Evolutionary conservation across 1,140 invertebrate species (phyloP), one percentile per base, ranked within the genome.

Genomic region (Drosophila rhopaloa): DNA sequence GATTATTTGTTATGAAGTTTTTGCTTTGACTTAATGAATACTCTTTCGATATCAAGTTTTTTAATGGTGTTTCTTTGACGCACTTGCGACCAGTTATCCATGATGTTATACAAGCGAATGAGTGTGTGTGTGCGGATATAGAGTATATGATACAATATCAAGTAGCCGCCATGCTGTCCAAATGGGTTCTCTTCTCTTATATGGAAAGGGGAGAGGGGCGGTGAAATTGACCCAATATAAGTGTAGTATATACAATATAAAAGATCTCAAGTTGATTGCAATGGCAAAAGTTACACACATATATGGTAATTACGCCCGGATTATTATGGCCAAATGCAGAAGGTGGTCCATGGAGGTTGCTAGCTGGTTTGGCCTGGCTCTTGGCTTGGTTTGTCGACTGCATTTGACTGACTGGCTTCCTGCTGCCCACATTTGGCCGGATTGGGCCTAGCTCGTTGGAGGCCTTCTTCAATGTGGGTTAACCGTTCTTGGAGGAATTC

Each of bases 301-400:
- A 84, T 80, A 84, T 74, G 81, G 81, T 84, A 80, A 84, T 84
- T 84, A 84, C 56, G 71, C 54, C 58, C 75, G 78, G 72, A 72
- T 81, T 81, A 72, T 81, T 66, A 72, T 76, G 47, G 65, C 72
- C 72, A 65, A 62, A 79, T 70, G 77, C 60, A 83, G 80, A 76
- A 73, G 66, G 72, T 71, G 74, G 65, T 68, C 65, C 46, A 43
- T 65, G 38, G 40, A 41, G 55, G 62, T 27, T 41, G 59, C 14
- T 41, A 32, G 27, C 38, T 65, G 13, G 62, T 46, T 46, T 24
- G 41, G 19, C 56, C 10, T 16, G 40, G 16, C 51, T 62, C 40
- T 32, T 24, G 19, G 61, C 41, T 35, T 48, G 27, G 24, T 14
- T 47, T 47, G 32, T 9, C 6, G 24, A 16, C 40, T 56, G 35